A percentile compares a stretch with the other conserved stretches of the same genome.
Evolutionary conservation across 2,888 invertebrate genomes (phyloP).

Genomic region (Atethmia centrago): DNA sequence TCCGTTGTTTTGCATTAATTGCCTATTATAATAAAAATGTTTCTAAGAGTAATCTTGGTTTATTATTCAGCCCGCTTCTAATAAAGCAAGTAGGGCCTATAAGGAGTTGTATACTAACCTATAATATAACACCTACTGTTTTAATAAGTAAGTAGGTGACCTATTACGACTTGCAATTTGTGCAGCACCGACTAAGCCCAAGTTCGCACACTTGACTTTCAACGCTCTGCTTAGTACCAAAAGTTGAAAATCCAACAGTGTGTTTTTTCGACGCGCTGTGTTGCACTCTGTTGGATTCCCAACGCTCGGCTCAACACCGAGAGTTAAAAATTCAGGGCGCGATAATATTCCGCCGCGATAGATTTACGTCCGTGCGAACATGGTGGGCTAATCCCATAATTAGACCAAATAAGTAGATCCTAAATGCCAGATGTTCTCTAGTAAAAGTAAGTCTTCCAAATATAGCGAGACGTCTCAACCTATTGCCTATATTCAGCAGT

Average conservation of each 20-base stretch:
- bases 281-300: too few species aligned
- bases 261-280: too few species aligned
- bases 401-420: too few species aligned
- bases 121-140: background rate
- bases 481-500: background rate
- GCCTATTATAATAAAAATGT: slow-evolving; percentile 54
- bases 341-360: too few species aligned
- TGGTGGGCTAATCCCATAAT: too few species aligned
- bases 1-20: slow-evolving; percentile 58
- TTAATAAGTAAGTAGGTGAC: background rate
- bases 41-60: slow-evolving; percentile 39
- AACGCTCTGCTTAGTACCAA: too few species aligned
- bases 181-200: background rate
- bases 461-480: background rate
- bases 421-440: background rate
- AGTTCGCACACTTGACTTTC: too few species aligned
- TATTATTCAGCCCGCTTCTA: slow-evolving; percentile 27
- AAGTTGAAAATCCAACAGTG: too few species aligned
- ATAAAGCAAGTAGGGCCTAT: background rate
- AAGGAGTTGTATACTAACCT: too few species aligned
- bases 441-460: background rate
- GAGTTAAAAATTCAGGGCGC: too few species aligned
- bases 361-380: too few species aligned
- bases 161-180: background rate
- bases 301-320: too few species aligned